phyloP scores from a whole-genome alignment of 2,113 vertebrate species.

The Zootoca vivipara region DNA sequence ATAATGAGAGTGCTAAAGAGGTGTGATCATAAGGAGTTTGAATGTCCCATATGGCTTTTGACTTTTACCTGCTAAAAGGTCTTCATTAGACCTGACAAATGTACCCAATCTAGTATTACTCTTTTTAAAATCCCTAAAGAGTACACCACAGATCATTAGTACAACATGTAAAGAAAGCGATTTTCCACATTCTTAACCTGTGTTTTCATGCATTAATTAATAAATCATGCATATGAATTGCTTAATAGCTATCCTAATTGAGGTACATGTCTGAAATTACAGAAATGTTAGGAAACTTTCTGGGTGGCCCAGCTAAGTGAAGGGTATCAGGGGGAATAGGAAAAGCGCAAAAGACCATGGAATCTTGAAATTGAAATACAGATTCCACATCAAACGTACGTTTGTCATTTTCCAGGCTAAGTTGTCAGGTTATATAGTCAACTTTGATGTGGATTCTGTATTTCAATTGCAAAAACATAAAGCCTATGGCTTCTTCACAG shows the following conservation, averaged over 20 bases:
- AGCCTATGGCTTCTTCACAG: conserved; percentile 32
- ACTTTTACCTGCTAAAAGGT: background rate
- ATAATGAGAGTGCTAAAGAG: too few species aligned
- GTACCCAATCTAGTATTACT: background rate
- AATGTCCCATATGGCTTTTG: background rate
- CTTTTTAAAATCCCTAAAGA: background rate
- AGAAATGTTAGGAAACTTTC: background rate
- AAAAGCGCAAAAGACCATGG: background rate
- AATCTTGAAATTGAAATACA: background rate
- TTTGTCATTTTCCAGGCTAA: conserved; percentile 24
- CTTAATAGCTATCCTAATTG: background rate
- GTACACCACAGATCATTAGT: background rate
- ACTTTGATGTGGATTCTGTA: conserved; percentile 22
- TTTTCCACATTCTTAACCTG: background rate
- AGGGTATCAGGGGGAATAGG: background rate
- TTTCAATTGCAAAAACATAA: conserved; percentile 3
- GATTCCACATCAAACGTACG: background rate
- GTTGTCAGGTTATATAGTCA: conserved; percentile 5
- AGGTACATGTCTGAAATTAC: background rate
- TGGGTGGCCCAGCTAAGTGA: background rate
- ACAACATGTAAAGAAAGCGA: background rate
- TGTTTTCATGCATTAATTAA: background rate
- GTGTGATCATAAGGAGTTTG: too few species aligned
- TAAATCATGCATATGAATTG: background rate
- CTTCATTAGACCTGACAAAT: background rate